Evolutionary conservation across 2,888 invertebrate genomes (phyloP), one percentile per base, ranked within the genome.

Genomic region (Onthophagus sagittarius): DNA sequence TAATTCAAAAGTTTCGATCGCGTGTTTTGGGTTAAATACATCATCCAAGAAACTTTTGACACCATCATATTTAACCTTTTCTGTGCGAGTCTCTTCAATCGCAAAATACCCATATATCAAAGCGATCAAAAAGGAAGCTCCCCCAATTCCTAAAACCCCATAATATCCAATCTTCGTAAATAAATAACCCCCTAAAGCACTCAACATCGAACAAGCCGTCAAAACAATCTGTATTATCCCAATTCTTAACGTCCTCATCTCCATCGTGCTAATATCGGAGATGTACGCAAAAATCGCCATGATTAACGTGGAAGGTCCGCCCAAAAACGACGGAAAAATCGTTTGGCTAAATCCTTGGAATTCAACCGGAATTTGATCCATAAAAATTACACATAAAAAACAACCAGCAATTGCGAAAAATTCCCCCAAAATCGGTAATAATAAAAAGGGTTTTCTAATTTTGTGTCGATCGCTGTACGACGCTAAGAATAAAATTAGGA

Each of bases 241-340:
- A 67, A 91, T 86, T 79, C 91, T 85, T 69, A 91, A 86, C 0
- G 91, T 91, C 31, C 91, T 85, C 76, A 88, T 86, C 78, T 90
- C 89, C 15, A 88, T 73, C 0, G 88, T 85, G 63, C 90, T 85
- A 1, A 85, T 82, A 77, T 85, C 85, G 2, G 85, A 85, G 15
- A 86, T 82, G 74, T 86, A 86, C 0, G 85, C 80, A 74, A 83
- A 85, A 11, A 81, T 78, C 9, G 85, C 85, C 84, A 85, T 84
- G 3, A 83, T 80, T 14, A 86, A 74, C 80, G 85, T 83, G 0
- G 89, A 86, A 74, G 86, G 84, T 15, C 90, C 90, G 32, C 91
- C 91, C 23, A 88, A 87, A 33, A 90, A 83, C 0, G 90, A 88
- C 0, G 88, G 86, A 0, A 90, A 86, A 0, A 90, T 77, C 1